These are phyloP conservation scores for Lasioglossum calceatum DNA, from an alignment of 2,888 invertebrate genomes.

Conservation along the genomic window DNA sequence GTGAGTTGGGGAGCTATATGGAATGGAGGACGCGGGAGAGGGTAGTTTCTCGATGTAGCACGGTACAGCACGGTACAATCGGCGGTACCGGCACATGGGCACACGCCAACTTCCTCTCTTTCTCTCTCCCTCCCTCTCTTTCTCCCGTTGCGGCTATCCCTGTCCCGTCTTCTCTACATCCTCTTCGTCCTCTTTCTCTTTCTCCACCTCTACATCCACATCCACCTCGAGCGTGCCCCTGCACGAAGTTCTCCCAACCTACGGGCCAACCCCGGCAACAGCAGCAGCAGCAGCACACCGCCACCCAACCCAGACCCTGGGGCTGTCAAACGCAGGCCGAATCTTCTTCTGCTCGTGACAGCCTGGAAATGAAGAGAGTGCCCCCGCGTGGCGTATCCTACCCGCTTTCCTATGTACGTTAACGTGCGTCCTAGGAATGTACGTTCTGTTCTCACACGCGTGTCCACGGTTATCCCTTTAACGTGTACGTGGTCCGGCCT, in stretches of 20 bases:
- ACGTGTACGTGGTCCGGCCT: constrained; percentile 55
- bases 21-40: constrained; percentile 57
- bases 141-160: constrained; percentile 14
- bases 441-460: constrained; percentile 68
- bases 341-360: constrained; percentile 84
- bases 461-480: constrained; percentile 70
- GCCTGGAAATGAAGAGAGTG: constrained; percentile 84
- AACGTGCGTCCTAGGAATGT: constrained; percentile 71
- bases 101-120: constrained; percentile 67
- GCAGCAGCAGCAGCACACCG: constrained; percentile 61
- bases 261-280: constrained; percentile 62
- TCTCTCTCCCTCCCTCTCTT: constrained; percentile 26
- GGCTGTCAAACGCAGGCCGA: constrained; percentile 84
- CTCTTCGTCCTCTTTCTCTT: constrained; percentile 47
- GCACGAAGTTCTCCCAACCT: constrained; percentile 76
- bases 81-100: constrained; percentile 74
- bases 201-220: constrained; percentile 61
- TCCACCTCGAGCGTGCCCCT: constrained; percentile 72
- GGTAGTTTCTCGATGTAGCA: constrained; percentile 73
- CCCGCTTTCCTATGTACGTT: constrained; percentile 74
- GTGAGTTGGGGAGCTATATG: constrained; percentile 57
- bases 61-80: constrained; percentile 73
- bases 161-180: constrained; percentile 56
- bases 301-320: constrained; percentile 83
- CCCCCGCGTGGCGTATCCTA: constrained; percentile 79